Conservation (phyloP, 2,113 vertebrate species). For the Sinocyclocheilus maitianheensis region DNA sequence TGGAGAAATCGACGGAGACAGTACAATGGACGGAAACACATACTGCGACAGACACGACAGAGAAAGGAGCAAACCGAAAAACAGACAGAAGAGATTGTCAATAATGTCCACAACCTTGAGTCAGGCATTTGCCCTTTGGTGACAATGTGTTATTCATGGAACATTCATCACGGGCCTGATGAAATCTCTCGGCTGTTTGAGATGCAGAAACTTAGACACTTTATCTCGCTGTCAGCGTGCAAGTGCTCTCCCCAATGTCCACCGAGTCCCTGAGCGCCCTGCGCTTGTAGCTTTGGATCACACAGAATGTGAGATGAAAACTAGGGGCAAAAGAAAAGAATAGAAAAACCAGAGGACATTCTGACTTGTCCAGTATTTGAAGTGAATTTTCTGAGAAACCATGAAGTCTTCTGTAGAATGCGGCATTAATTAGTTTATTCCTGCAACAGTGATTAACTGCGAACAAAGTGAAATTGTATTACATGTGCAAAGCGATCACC, state of each 20-base stretch:
- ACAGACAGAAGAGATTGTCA: conserved; percentile 37
- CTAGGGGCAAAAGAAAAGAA: conserved; percentile 25
- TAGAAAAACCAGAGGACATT: conserved; percentile 13
- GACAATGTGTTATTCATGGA: conserved; percentile 41
- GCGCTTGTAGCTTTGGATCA: conserved; percentile 56
- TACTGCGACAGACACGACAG: not conserved
- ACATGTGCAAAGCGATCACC: conserved; percentile 33
- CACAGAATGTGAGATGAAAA: conserved; percentile 55
- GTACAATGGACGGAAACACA: not conserved
- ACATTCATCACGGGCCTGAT: conserved; percentile 44
- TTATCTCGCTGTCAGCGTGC: not conserved
- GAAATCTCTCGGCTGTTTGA: conserved; percentile 41
- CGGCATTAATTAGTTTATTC: not conserved
- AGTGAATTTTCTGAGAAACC: not conserved
- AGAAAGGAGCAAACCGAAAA: conserved; percentile 36
- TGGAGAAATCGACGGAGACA: not conserved
- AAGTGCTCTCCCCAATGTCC: conserved; percentile 38
- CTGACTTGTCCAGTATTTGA: not conserved
- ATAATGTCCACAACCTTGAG: conserved; percentile 44
- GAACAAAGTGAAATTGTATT: conserved; percentile 10
- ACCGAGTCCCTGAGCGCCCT: conserved; percentile 27
- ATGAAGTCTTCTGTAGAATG: not conserved
- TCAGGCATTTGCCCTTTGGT: conserved; percentile 43
- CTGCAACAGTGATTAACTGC: not conserved
- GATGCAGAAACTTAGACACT: conserved; percentile 34